Percentiles rank a stretch among this genome's conserved stretches.
phyloP scores from a whole-genome alignment of 2,888 invertebrate species.

The Xanthorhoe spadicearia region DNA sequence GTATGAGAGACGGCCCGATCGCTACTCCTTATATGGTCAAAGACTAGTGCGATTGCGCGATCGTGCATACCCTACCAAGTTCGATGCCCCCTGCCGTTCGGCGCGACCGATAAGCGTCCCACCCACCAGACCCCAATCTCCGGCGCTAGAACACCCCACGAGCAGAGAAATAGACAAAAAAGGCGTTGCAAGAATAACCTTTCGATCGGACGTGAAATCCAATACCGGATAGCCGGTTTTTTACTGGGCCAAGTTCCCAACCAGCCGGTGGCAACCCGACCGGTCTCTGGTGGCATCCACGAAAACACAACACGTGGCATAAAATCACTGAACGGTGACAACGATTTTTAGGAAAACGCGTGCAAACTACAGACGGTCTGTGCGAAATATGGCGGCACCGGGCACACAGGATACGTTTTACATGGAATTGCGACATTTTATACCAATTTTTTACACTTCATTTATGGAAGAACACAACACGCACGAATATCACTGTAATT shows the following conservation, averaged over 20 bases:
- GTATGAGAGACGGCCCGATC: slow-evolving; percentile 64
- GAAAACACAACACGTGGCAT: slow-evolving; percentile 81
- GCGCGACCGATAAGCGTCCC: slow-evolving; percentile 58
- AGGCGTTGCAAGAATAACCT: slow-evolving; percentile 78
- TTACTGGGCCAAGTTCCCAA: slow-evolving; percentile 40
- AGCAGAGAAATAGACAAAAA: slow-evolving; percentile 68
- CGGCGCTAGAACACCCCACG: slow-evolving; percentile 24
- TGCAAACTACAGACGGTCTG: slow-evolving; percentile 78
- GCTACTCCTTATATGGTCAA: slow-evolving; percentile 82
- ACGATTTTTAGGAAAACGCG: slow-evolving; percentile 78
- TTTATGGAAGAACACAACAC: slow-evolving; percentile 62
- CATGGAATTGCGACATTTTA: slow-evolving; percentile 63
- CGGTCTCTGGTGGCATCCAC: slow-evolving; percentile 46
- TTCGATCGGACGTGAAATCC: slow-evolving; percentile 78
- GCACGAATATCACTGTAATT: slow-evolving; percentile 67
- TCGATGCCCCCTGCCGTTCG: slow-evolving; percentile 73
- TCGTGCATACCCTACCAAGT: slow-evolving; percentile 72
- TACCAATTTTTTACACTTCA: slow-evolving; percentile 54
- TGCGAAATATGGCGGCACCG: slow-evolving; percentile 85
- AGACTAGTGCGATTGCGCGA: slow-evolving; percentile 79
- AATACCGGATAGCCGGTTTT: slow-evolving; percentile 68
- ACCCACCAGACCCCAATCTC: slow-evolving; percentile 30
- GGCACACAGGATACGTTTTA: slow-evolving; percentile 64
- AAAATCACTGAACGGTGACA: slow-evolving; percentile 82
- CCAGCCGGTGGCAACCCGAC: slow-evolving; percentile 46